A percentile compares a stretch with the other conserved stretches of the same genome.
Conservation (phyloP, 2,888 invertebrate genomes). For the Aplocera efformata region DNA sequence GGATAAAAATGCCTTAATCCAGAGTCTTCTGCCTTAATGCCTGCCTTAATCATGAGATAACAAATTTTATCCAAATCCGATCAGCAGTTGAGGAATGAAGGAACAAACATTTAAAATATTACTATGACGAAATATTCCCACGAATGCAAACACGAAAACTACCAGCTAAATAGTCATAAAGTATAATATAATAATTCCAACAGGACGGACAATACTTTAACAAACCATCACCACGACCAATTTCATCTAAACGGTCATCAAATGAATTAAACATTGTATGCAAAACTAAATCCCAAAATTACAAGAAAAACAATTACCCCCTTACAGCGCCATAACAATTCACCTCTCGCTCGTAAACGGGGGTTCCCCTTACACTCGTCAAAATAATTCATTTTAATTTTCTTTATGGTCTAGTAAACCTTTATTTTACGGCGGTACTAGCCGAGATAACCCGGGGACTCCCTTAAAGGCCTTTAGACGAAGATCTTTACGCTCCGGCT, state of each 20-base stretch:
- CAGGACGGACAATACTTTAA: background rate
- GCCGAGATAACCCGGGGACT: constrained; percentile 73
- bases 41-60: no score
- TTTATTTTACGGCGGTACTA: constrained; percentile 75
- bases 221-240: background rate
- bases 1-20: no score
- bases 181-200: no score
- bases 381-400: constrained; percentile 81
- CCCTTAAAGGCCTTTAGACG: constrained; percentile 67
- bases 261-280: constrained; percentile 13
- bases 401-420: constrained; percentile 79
- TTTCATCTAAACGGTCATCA: background rate
- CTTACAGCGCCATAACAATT: constrained; percentile 63
- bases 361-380: constrained; percentile 69
- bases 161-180: no score
- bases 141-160: no score
- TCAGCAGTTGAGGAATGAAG: no score
- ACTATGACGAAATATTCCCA: no score
- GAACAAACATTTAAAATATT: no score
- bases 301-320: constrained; percentile 62
- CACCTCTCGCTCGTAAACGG: constrained; percentile 47
- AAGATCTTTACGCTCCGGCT: constrained; percentile 23
- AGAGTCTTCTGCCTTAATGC: no score
- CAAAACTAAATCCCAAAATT: constrained; percentile 31
- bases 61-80: no score